Percentiles rank a stretch among this genome's conserved stretches.
These are phyloP conservation scores for Thecophora atra DNA, from an alignment of 2,888 invertebrate species.

Conservation along the genomic window DNA sequence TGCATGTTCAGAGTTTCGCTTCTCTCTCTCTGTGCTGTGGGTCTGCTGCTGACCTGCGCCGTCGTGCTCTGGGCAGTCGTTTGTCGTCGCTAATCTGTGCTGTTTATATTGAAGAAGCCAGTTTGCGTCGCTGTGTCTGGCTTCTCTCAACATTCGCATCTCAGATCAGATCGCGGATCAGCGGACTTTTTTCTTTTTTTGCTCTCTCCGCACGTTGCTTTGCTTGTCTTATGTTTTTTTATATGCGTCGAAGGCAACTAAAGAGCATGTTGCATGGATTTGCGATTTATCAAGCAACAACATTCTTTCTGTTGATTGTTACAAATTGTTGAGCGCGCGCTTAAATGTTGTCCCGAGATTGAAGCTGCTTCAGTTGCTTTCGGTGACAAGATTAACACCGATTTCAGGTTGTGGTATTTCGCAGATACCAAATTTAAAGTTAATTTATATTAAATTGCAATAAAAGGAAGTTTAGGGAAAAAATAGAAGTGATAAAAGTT, in stretches of 20 bases:
- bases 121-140: conserved; percentile 45
- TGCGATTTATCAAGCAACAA: conserved; percentile 22
- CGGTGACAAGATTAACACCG: conserved; percentile 40
- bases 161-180: conserved; percentile 33
- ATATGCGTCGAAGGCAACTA: not conserved
- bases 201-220: conserved; percentile 20
- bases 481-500: too few species aligned
- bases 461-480: too few species aligned
- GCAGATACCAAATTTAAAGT: too few species aligned
- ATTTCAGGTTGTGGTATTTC: conserved; percentile 28
- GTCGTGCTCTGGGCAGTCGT: not conserved
- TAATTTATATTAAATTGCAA: too few species aligned
- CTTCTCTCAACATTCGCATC: conserved; percentile 40
- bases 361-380: conserved; percentile 25
- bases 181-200: conserved; percentile 39
- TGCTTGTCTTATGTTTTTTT: not conserved
- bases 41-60: not conserved
- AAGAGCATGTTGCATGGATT: conserved; percentile 22
- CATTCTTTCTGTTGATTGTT: conserved; percentile 39
- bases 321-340: conserved; percentile 49
- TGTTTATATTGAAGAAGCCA: conserved; percentile 1
- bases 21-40: not conserved
- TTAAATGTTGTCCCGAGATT: conserved; percentile 44
- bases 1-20: conserved; percentile 29
- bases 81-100: not conserved